Evolutionary conservation across 2,797 vertebrate genomes (phyloP).

Genomic region (Pteropus rufus): DNA sequence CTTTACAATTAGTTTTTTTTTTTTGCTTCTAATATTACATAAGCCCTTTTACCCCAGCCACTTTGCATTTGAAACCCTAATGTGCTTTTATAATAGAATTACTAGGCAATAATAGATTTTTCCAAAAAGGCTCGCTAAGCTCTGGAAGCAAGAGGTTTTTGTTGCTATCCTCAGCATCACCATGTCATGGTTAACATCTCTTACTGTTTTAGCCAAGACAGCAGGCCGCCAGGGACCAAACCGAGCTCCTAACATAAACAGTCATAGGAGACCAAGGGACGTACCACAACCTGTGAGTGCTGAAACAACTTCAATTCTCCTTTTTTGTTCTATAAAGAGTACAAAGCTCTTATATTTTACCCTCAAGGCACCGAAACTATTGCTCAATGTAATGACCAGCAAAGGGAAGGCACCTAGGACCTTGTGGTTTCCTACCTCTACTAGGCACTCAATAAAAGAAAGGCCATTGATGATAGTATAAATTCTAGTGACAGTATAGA

Average conservation of each 20-base stretch:
- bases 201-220: conserved; percentile 3
- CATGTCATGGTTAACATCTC: background rate
- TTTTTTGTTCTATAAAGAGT: background rate
- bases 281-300: background rate
- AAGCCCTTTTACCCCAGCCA: background rate
- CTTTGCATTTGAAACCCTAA: conserved; percentile 33
- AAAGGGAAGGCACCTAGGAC: background rate
- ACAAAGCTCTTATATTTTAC: background rate
- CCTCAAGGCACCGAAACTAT: background rate
- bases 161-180: background rate
- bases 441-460: background rate
- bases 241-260: background rate
- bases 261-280: background rate
- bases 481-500: background rate
- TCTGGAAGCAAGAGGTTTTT: background rate
- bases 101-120: background rate
- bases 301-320: background rate
- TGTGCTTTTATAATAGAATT: background rate
- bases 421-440: background rate
- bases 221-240: background rate
- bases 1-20: background rate
- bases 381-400: background rate
- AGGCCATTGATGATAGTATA: background rate
- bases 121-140: conserved; percentile 28
- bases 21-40: conserved; percentile 15